Conservation (phyloP, 2,113 vertebrate species). For the Lasiurus borealis region DNA sequence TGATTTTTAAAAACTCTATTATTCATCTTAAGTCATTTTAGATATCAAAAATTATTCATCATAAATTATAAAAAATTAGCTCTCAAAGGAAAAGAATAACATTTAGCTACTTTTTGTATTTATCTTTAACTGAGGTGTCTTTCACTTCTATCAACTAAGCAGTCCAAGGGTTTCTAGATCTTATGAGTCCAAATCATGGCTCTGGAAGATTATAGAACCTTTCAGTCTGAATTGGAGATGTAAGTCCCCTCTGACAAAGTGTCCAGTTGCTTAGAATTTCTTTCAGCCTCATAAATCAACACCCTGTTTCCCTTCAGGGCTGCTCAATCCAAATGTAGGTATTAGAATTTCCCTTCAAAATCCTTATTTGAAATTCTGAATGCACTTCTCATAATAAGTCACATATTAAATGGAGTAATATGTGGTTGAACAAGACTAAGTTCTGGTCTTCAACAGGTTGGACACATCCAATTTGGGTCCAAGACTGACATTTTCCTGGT, state of each 20-base stretch:
- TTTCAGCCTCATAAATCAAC: constrained; percentile 52
- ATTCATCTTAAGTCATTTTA: constrained; percentile 3
- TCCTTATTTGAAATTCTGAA: constrained; percentile 35
- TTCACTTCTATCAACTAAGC: neutral
- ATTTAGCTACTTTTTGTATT: neutral
- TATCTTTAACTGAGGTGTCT: neutral
- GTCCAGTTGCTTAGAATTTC: constrained; percentile 23
- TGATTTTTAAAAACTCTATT: neutral
- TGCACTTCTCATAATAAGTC: neutral
- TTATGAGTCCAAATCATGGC: neutral
- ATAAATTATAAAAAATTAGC: neutral
- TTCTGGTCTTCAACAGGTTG: neutral
- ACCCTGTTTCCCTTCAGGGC: neutral
- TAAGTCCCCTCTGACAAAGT: neutral
- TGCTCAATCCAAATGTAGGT: constrained; percentile 11
- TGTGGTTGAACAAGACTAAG: neutral
- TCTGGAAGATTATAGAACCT: constrained; percentile 1
- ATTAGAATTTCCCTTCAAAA: constrained; percentile 51
- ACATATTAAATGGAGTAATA: neutral
- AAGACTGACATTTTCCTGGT: neutral
- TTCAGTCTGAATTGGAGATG: constrained; percentile 15
- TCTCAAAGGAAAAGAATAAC: neutral
- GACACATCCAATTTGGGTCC: neutral
- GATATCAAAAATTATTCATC: constrained; percentile 14
- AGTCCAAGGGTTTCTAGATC: neutral